Percentiles rank a stretch among this genome's conserved stretches.
Conservation (phyloP, 2,888 invertebrate genomes). For the Trichacis sp. region DNA sequence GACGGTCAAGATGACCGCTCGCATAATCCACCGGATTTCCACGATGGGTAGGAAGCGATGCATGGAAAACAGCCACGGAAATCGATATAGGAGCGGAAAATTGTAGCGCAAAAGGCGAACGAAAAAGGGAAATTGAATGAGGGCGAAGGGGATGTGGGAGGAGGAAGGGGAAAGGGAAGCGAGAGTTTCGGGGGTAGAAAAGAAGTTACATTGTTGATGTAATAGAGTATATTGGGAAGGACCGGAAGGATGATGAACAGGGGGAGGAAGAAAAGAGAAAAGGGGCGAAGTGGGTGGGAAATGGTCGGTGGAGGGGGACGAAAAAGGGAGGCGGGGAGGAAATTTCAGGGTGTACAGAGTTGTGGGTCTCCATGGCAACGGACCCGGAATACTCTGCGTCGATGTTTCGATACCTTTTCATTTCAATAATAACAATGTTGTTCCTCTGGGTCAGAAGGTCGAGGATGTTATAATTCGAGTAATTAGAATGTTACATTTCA, state of each 20-base stretch:
- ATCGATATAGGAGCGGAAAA: background rate
- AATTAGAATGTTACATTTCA: background rate
- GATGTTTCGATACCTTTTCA: conserved; percentile 60
- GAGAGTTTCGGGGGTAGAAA: background rate
- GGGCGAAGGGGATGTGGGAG: background rate
- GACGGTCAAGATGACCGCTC: no score
- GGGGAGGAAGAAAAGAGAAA: conserved; percentile 9
- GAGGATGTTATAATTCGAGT: conserved; percentile 5
- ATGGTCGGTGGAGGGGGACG: conserved; percentile 10
- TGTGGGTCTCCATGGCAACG: conserved; percentile 62
- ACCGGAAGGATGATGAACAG: background rate
- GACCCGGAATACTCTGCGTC: conserved; percentile 62
- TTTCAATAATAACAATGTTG: conserved; percentile 66
- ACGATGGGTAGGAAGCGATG: no score
- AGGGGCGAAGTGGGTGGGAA: background rate
- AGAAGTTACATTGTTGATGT: conserved; percentile 1
- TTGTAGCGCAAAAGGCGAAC: background rate
- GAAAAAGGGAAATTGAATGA: background rate
- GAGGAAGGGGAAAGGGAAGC: background rate
- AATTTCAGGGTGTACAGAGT: conserved; percentile 34
- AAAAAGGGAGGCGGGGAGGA: conserved; percentile 24
- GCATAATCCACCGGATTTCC: no score
- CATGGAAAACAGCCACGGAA: background rate
- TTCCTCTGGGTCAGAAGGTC: conserved; percentile 63
- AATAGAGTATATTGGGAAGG: background rate